These are phyloP conservation scores for Nycticorax nycticorax DNA, from an alignment of 2,113 vertebrate species.

Conservation along the genomic window DNA sequence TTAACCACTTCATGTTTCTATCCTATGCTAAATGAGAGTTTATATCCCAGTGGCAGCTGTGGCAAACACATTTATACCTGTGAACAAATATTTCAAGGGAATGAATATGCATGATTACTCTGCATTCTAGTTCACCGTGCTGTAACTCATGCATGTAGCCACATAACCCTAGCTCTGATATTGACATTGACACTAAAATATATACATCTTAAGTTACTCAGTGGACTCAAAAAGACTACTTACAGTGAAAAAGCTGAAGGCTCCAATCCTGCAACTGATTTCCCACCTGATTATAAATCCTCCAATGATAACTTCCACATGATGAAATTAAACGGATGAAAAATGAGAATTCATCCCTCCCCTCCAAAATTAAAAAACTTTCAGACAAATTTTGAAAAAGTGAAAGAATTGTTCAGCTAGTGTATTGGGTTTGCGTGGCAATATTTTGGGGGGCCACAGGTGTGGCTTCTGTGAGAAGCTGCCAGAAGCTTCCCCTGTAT, in stretches of 20 bases:
- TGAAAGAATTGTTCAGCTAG: not conserved
- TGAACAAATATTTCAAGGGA: not conserved
- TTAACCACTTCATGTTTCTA: not conserved
- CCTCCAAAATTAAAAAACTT: not conserved
- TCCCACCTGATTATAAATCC: not conserved
- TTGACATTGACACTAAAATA: not conserved
- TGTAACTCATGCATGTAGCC: not conserved
- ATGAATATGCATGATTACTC: not conserved
- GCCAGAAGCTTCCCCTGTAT: not conserved
- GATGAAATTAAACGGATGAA: not conserved
- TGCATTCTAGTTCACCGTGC: not conserved
- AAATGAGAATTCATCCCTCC: not conserved
- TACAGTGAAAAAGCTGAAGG: not conserved
- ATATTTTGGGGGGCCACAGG: not conserved
- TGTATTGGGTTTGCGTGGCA: not conserved
- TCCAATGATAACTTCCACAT: not conserved
- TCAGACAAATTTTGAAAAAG: not conserved
- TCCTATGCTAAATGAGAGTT: not conserved
- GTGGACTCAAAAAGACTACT: not conserved
- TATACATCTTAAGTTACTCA: not conserved
- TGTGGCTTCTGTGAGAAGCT: not conserved
- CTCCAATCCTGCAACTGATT: not conserved
- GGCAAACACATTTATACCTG: not conserved
- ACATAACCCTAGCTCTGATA: not conserved
- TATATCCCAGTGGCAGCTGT: not conserved